Base-by-base conservation (phyloP, 2,888 invertebrate species). In the Ochropacha duplaris region DNA sequence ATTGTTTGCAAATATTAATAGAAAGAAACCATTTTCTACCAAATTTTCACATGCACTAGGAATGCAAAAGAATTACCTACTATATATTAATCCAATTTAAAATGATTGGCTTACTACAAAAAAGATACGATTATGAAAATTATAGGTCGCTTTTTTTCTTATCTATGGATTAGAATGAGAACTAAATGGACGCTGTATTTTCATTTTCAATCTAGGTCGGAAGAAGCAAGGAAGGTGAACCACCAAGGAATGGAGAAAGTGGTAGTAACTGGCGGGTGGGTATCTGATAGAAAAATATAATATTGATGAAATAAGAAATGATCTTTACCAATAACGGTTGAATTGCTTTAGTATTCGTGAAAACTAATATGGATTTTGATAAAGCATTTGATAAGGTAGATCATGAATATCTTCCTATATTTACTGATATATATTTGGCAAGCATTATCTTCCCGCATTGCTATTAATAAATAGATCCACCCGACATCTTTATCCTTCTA, bases 141-240 rank as follows among this genome's bases (percentile, higher is more conserved):
- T 84, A 84, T 84, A 83, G 80, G 78, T 82, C 81, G 83, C 84
- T 86, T 86, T 81, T 77, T 74, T 87, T 87, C 84, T 86, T 82
- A 69, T 74, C 31, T 31, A n/a, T 65, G 60, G 60, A 78, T 75
- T 79, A 78, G 75, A 84, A 73, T 81, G 76, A 87, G 84, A 88
- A 86, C 79, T 80, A 78, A 86, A 88, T 88, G 84, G 79, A 85
- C 81, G 85, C 83, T 91, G 88, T 88, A 88, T 89, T 91, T 92
- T 92, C 89, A 89, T 91, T 92, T 92, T 90, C 89, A 80, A 91
- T 92, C 84, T 92, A 92, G 92, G 92, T 91, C 78, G 90, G 85
- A 86, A 89, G 89, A 87, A 71, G 75, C 86, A 81, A 78, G 80
- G 89, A 90, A 76, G 86, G 85, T 78, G 90, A 88, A 59, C 66